Percentiles rank a stretch among this genome's conserved stretches.
These are phyloP conservation scores for Coccyzus lansbergi DNA, from an alignment of 2,797 vertebrate genomes.

Conservation along the genomic window DNA sequence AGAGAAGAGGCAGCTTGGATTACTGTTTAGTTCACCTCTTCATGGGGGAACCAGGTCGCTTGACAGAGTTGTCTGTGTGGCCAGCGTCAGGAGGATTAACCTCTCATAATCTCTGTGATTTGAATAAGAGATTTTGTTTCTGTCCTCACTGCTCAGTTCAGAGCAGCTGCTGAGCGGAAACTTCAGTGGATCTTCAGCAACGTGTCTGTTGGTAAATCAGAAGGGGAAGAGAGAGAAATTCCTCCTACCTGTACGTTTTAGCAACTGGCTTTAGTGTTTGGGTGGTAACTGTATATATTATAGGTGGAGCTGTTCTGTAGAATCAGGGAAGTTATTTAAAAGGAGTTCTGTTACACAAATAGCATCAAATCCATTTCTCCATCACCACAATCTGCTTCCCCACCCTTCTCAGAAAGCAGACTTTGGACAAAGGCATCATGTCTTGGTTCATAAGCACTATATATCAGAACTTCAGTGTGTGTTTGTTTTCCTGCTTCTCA, in stretches of 20 bases:
- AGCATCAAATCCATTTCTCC: neutral
- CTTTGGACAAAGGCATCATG: neutral
- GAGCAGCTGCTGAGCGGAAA: slow-evolving; percentile 40
- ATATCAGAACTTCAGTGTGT: neutral
- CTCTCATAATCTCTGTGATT: slow-evolving; percentile 69
- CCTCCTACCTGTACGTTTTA: neutral
- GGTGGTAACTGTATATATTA: neutral
- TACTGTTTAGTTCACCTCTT: slow-evolving; percentile 5
- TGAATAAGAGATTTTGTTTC: slow-evolving; percentile 68
- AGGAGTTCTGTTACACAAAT: neutral
- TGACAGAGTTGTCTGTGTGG: slow-evolving; percentile 43
- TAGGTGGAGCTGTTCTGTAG: neutral
- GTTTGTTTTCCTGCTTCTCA: neutral
- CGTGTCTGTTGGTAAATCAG: fast-evolving
- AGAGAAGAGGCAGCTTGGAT: neutral
- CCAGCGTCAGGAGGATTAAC: slow-evolving; percentile 74
- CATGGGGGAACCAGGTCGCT: slow-evolving; percentile 64
- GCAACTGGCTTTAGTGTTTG: neutral
- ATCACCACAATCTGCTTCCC: neutral
- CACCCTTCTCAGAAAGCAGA: neutral
- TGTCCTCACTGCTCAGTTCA: slow-evolving; percentile 71
- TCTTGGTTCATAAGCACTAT: neutral
- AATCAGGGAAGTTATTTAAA: neutral
- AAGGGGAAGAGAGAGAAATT: neutral
- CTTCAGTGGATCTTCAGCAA: neutral